Evolutionary conservation across 2,888 invertebrate species (phyloP).

Genomic region (Hipparchia semele): DNA sequence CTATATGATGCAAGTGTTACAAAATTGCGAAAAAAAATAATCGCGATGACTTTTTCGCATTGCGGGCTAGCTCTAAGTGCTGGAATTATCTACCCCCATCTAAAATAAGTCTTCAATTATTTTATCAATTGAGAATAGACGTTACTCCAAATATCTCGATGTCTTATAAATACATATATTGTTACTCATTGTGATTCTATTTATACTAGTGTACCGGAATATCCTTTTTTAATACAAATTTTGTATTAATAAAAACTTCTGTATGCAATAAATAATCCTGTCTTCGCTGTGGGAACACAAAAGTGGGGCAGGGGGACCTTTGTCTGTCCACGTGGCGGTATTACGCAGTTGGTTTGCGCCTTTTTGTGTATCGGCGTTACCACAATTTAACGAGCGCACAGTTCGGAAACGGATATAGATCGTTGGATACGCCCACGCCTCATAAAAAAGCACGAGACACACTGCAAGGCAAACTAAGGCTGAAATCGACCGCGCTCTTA

Average conservation of each 20-base stretch:
- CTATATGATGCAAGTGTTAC: too few relatives aligned
- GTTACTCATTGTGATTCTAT: not conserved
- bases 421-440: not conserved
- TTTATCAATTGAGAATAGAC: too few relatives aligned
- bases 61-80: too few relatives aligned
- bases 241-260: slow-evolving; percentile 26
- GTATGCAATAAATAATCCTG: slow-evolving; percentile 43
- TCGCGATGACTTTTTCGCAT: too few relatives aligned
- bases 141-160: not conserved
- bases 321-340: slow-evolving; percentile 51
- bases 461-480: too few relatives aligned
- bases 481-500: too few relatives aligned
- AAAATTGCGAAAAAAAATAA: too few relatives aligned
- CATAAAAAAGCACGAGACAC: too few relatives aligned
- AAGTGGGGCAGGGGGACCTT: slow-evolving; percentile 53
- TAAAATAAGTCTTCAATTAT: too few relatives aligned
- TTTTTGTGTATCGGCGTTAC: slow-evolving; percentile 35
- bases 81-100: too few relatives aligned
- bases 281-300: slow-evolving; percentile 43
- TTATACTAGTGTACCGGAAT: not conserved
- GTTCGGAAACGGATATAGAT: not conserved
- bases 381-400: not conserved
- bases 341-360: slow-evolving; percentile 51
- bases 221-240: slow-evolving; percentile 1
- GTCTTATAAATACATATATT: not conserved